Evolutionary conservation across 2,888 invertebrate species (phyloP).

Genomic region (Invenusta paracnida): DNA sequence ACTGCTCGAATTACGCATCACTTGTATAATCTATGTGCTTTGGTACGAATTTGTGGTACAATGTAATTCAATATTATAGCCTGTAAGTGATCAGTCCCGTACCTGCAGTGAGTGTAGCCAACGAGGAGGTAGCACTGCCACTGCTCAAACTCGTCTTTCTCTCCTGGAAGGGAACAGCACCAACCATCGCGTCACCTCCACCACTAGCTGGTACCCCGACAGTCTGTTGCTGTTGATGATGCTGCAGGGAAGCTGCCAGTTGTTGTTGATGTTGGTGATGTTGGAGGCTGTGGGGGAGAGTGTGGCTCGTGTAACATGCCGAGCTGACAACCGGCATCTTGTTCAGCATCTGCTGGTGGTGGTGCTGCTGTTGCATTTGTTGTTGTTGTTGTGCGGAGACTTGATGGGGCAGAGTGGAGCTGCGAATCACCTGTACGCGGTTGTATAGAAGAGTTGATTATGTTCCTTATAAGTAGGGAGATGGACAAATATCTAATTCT

Average conservation of each 20-base stretch:
- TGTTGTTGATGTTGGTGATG: too few relatives aligned
- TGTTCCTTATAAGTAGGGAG: too few relatives aligned
- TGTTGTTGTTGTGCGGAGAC: background rate
- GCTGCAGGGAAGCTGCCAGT: background rate
- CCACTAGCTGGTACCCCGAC: background rate
- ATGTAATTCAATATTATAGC: background rate
- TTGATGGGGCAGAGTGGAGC: background rate
- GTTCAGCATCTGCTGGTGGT: background rate
- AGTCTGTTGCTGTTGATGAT: too few relatives aligned
- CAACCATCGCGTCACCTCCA: background rate
- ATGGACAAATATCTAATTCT: too few relatives aligned
- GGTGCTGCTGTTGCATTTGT: too few relatives aligned
- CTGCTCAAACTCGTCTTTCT: constrained; percentile 7
- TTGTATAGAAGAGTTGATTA: background rate
- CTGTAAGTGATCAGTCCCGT: background rate
- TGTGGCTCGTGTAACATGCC: background rate
- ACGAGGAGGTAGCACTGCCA: background rate
- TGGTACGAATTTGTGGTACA: too few relatives aligned
- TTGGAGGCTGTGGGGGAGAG: background rate
- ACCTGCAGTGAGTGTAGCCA: background rate
- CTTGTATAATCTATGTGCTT: too few relatives aligned
- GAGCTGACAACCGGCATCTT: background rate
- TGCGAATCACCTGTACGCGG: background rate
- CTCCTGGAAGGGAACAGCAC: background rate
- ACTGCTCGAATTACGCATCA: too few relatives aligned